phyloP scores from a whole-genome alignment of 2,888 invertebrate genomes.

The Brachycybe producta region DNA sequence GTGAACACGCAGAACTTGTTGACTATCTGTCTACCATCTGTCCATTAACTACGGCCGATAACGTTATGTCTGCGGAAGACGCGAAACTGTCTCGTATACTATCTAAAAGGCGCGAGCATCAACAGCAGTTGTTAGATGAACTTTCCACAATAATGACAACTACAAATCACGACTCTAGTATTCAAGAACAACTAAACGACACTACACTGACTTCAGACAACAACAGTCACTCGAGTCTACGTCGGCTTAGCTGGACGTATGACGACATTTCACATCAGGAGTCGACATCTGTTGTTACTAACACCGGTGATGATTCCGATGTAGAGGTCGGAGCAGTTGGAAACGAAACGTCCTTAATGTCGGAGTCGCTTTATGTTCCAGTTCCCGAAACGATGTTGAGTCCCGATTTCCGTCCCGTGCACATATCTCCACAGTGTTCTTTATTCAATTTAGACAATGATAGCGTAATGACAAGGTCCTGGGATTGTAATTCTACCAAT shows the following conservation, averaged over 20 bases:
- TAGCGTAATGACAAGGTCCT: conserved; percentile 11
- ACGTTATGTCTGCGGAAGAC: conserved; percentile 76
- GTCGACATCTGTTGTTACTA: conserved; percentile 9
- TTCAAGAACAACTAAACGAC: neutral
- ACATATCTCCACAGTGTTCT: conserved; percentile 30
- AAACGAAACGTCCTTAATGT: conserved; percentile 41
- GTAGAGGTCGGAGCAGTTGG: neutral
- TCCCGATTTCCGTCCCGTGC: conserved; percentile 50
- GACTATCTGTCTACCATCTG: conserved; percentile 73
- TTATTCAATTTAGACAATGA: no score
- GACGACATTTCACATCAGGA: no score
- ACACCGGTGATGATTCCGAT: neutral
- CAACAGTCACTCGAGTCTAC: conserved; percentile 1
- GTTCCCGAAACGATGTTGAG: conserved; percentile 79
- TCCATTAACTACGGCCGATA: conserved; percentile 37
- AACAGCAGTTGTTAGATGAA: conserved; percentile 37
- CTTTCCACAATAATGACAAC: conserved; percentile 15
- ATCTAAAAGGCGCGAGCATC: conserved; percentile 81
- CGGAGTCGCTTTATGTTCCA: conserved; percentile 73
- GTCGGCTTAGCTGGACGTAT: no score
- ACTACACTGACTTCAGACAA: neutral
- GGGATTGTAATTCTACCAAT: neutral
- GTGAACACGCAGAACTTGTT: conserved; percentile 66
- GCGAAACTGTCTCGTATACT: conserved; percentile 70
- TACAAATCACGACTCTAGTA: neutral